These are phyloP conservation scores for Mus pahari DNA, from an alignment of 2,113 vertebrate species.

Conservation along the genomic window DNA sequence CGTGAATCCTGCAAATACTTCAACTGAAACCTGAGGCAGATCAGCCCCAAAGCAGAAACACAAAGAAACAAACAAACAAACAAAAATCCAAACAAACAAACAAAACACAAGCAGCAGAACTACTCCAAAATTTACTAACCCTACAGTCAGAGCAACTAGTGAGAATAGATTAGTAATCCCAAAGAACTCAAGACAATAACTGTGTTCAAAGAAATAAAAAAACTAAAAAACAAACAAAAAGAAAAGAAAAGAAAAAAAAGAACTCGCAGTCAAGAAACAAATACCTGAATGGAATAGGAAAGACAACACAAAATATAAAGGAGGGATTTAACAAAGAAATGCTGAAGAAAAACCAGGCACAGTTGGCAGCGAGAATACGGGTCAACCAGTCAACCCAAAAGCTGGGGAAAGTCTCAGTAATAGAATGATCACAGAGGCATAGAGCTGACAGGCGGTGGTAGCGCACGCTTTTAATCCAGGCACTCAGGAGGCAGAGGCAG, in stretches of 20 bases:
- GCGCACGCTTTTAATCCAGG: too few relatives aligned
- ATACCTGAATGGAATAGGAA: background rate
- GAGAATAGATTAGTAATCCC: background rate
- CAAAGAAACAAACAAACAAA: background rate
- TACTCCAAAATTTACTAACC: background rate
- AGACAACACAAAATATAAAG: background rate
- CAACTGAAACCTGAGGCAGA: background rate
- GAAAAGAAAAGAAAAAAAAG: background rate
- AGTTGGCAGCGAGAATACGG: background rate
- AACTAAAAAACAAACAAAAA: background rate
- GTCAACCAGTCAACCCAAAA: background rate
- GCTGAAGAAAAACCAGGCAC: background rate
- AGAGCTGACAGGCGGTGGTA: too few relatives aligned
- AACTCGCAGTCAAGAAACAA: background rate
- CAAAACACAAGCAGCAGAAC: background rate
- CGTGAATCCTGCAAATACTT: background rate
- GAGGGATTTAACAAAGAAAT: background rate
- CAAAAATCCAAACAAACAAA: background rate
- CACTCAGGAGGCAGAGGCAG: too few relatives aligned
- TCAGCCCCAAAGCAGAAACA: background rate
- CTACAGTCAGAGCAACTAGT: background rate
- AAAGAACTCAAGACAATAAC: background rate
- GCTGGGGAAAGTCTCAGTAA: too few relatives aligned
- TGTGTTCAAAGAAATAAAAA: background rate
- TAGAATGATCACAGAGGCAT: too few relatives aligned